Base-by-base conservation (phyloP, 2,797 vertebrate genomes). In the Fringilla coelebs region DNA sequence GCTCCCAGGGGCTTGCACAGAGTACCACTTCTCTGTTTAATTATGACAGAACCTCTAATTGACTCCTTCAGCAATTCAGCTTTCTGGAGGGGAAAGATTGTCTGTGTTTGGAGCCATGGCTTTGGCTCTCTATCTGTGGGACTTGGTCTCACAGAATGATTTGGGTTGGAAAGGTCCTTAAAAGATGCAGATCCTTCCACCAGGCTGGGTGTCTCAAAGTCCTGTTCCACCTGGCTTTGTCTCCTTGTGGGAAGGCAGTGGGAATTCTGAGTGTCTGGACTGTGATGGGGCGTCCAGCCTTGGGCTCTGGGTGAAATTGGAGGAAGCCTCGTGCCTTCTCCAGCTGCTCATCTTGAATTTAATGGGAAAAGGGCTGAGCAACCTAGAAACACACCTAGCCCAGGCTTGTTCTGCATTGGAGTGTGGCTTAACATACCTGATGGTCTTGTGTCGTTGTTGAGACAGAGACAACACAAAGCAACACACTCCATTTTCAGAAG, bases 21-120 rank as follows among this genome's bases (percentile, higher is more conserved):
- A 62, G 17, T 51, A 22, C 20, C 13, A 72, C 70, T 89, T 93
- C 92, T 28, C 49, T 90, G 20, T 86, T 90, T 94, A 58, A 92
- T 96, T 89, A 89, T 81, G 94, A 74, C 40, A 88, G 61, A 85
- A 45, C 91, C 41, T 86, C 71, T 91, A 81, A 88, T 80, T 92
- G 89, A 71, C 28, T 96, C 45, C 40, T 90, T 94, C 6, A 40
- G 74, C 4, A 5, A 6, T 87, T 76, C 32, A 76, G 77, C n/a
- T 76, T 82, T 79, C 90, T 93, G 28, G 52, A 89, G 8, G 11
- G 52, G n/a, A 40, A 52, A 20, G 51, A 48, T n/a, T 72, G 32
- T 45, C 45, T 54, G 66, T 2, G 3, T 55, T 61, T 74, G 45
- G 82, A 92, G 66, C 8, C 5, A 2, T 13, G 10, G 12, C n/a